Base-by-base conservation (phyloP, 1,140 invertebrate species). In the Euwallacea similis region DNA sequence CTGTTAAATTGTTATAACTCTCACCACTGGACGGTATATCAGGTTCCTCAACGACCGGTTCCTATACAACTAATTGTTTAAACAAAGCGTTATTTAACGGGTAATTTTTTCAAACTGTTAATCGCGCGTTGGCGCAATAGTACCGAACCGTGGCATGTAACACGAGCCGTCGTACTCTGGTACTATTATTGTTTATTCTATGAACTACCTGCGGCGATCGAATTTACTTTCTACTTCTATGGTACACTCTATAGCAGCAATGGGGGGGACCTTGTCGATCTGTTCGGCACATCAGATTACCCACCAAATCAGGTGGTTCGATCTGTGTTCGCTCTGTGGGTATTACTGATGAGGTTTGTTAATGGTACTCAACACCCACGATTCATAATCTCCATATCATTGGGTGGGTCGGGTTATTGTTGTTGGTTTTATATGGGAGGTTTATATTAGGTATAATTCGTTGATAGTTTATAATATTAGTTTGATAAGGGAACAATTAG, bases 131-230 rank as follows among this genome's bases (percentile, higher is more conserved):
- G 8, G 42, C 60, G 42, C 11, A 15, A 42, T 42, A 46, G 43
- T 46, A 62, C 60, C 42, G 60, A 62, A 47, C 58, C n/a, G 21
- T 33, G 21, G 21, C 21, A 60, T 43, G 63, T 65, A 65, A 65
- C 11, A 55, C 47, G 11, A 65, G 47, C 47, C 47, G 50, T 16
- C 10, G 63, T 53, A 65, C 63, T 65, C 46, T 10, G 46, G 21
- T 33, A 33, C 21, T 50, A 50, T 50, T 65, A 65, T 65, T 65
- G 63, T 65, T 65, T 65, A 65, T 54, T 65, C 63, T 65, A 65
- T 53, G 9, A 16, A 33, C 63, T 65, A 65, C 63, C 63, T 65
- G 63, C 63, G 47, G 63, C 63, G 50, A 54, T 54, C 41, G 16
- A 54, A 65, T 65, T 65, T 65, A 65, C 63, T 65, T 65, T 65